Conservation (phyloP, 1,140 invertebrate genomes). For the Carcinoscorpius rotundicauda region DNA sequence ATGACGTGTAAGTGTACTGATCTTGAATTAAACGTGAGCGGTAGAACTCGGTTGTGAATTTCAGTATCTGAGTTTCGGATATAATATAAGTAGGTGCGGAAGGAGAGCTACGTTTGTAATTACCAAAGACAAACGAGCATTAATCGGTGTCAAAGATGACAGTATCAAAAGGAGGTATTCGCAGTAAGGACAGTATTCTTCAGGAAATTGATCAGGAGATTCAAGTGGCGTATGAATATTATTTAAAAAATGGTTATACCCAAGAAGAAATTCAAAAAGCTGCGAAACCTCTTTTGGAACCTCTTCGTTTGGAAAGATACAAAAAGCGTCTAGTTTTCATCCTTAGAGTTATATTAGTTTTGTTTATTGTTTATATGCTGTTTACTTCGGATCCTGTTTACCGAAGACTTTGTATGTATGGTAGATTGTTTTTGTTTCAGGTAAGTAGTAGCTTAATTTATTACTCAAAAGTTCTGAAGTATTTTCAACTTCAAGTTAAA, state of each 20-base stretch:
- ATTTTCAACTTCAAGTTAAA: no score
- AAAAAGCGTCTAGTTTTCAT: slow-evolving; percentile 7
- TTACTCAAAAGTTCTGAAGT: no score
- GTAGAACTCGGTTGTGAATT: no score
- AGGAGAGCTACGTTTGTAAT: no score
- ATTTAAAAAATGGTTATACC: slow-evolving; percentile 12
- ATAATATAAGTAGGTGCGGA: no score
- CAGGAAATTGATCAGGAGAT: slow-evolving; percentile 9
- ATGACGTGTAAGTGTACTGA: no score
- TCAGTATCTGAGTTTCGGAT: no score
- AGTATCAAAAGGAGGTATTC: background rate
- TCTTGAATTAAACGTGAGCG: no score
- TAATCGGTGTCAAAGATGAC: no score
- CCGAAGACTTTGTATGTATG: slow-evolving; percentile 7
- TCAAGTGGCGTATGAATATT: slow-evolving; percentile 12
- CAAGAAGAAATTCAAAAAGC: slow-evolving; percentile 14
- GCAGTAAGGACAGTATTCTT: background rate
- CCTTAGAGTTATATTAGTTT: slow-evolving; percentile 11
- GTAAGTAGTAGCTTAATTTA: background rate
- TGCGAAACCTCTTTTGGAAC: slow-evolving; percentile 9
- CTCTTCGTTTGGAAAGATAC: slow-evolving; percentile 5
- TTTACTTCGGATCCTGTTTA: slow-evolving; percentile 8
- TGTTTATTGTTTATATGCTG: slow-evolving; percentile 7
- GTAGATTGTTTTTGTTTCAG: slow-evolving; percentile 13
- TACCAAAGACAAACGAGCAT: no score